phyloP scores from a whole-genome alignment of 1,140 invertebrate species.

The Notospermus geniculatus region DNA sequence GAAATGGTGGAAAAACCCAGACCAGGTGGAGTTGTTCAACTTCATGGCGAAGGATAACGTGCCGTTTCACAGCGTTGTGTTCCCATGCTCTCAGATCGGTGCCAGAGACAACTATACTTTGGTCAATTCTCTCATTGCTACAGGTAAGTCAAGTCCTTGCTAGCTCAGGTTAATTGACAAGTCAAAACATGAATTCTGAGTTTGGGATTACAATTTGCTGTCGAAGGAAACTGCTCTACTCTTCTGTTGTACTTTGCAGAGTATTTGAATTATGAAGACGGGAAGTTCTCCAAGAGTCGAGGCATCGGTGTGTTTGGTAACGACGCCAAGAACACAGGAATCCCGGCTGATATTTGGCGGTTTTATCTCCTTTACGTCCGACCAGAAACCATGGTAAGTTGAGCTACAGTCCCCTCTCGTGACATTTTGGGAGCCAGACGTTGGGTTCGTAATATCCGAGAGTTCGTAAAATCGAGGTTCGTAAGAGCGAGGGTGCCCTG shows the following conservation, averaged over 20 bases:
- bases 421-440: background rate
- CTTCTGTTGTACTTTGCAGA: too few species aligned
- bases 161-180: too few species aligned
- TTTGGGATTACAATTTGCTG: too few species aligned
- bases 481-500: too few species aligned
- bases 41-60: slow-evolving; percentile 99
- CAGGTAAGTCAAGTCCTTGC: slow-evolving; percentile 62
- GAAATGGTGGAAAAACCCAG: slow-evolving; percentile 90
- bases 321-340: slow-evolving; percentile 83
- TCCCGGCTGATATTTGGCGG: slow-evolving; percentile 94
- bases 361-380: slow-evolving; percentile 95
- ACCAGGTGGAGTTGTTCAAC: slow-evolving; percentile 81
- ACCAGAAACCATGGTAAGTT: slow-evolving; percentile 76
- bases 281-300: slow-evolving; percentile 97
- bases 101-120: slow-evolving; percentile 77
- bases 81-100: slow-evolving; percentile 86
- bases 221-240: too few species aligned
- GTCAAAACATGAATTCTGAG: too few species aligned
- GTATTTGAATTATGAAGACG: slow-evolving; percentile 99
- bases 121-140: slow-evolving; percentile 88
- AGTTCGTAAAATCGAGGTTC: too few species aligned
- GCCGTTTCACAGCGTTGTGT: slow-evolving; percentile 96
- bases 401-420: too few species aligned
- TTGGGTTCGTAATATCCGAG: too few species aligned
- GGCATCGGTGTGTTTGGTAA: slow-evolving; percentile 98